Evolutionary conservation across 2,113 vertebrate species (phyloP).

Genomic region (Morone chrysops): DNA sequence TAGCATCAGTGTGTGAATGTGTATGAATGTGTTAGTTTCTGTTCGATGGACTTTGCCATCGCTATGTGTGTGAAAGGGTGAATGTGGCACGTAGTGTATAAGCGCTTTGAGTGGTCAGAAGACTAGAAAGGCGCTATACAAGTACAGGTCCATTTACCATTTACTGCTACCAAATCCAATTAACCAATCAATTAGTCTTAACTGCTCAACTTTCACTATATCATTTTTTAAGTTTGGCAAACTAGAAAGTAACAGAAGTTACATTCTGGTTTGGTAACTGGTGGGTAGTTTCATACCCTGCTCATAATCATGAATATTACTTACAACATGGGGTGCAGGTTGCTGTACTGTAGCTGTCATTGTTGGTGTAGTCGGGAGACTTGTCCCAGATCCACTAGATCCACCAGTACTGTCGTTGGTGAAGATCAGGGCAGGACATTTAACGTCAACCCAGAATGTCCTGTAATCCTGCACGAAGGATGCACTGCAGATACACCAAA

Average conservation of each 20-base stretch:
- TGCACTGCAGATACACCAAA: slow-evolving; percentile 70
- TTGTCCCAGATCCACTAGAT: neutral
- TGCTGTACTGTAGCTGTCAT: neutral
- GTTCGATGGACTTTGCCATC: too few species aligned
- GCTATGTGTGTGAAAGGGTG: too few species aligned
- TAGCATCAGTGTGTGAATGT: too few species aligned
- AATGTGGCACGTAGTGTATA: too few species aligned
- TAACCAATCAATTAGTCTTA: neutral
- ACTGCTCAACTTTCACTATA: neutral
- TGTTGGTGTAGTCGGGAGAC: neutral
- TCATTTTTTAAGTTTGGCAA: too few species aligned
- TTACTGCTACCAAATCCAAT: neutral
- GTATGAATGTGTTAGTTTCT: too few species aligned
- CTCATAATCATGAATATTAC: slow-evolving; percentile 5
- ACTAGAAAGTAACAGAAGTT: too few species aligned
- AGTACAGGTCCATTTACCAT: too few species aligned
- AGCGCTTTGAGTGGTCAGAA: too few species aligned
- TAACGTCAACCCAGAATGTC: slow-evolving; percentile 78
- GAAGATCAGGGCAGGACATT: slow-evolving; percentile 60
- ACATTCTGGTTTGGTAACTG: neutral
- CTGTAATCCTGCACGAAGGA: slow-evolving; percentile 67
- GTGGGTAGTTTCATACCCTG: neutral
- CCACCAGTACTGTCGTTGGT: neutral
- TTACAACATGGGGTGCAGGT: slow-evolving; percentile 10
- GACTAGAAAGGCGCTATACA: too few species aligned